phyloP scores from a whole-genome alignment of 2,888 invertebrate genomes.

The Kryphioiulus occultus region DNA sequence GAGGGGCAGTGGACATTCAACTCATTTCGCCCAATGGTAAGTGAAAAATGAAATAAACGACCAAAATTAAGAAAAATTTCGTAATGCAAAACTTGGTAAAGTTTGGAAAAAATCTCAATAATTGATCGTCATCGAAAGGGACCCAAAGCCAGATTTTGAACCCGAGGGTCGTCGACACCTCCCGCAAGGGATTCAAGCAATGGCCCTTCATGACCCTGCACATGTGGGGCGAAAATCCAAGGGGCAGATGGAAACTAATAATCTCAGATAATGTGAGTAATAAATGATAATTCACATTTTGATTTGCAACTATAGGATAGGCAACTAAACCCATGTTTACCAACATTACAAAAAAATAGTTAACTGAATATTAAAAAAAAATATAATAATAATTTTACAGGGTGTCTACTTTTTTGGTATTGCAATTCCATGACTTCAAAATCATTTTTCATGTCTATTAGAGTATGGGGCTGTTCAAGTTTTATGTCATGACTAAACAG shows the following conservation, averaged over 20 bases:
- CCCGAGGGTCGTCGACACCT: conserved; percentile 74
- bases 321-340: no score
- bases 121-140: conserved; percentile 68
- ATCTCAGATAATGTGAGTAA: conserved; percentile 64
- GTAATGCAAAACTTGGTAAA: neutral
- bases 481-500: no score
- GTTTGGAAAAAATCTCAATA: neutral
- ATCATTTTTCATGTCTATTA: no score
- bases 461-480: no score
- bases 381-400: no score
- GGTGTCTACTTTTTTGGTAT: no score
- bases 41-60: neutral
- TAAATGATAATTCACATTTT: no score
- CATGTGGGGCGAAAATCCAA: conserved; percentile 86
- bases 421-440: no score
- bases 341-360: no score
- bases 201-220: conserved; percentile 92
- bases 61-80: neutral
- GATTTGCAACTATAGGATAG: no score
- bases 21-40: conserved; percentile 80
- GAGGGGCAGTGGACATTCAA: conserved; percentile 79
- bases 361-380: no score
- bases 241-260: conserved; percentile 66
- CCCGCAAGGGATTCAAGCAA: conserved; percentile 74
- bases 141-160: conserved; percentile 76